Evolutionary conservation across 2,888 invertebrate genomes (phyloP).

Genomic region (Hydroisotoma schaefferi): DNA sequence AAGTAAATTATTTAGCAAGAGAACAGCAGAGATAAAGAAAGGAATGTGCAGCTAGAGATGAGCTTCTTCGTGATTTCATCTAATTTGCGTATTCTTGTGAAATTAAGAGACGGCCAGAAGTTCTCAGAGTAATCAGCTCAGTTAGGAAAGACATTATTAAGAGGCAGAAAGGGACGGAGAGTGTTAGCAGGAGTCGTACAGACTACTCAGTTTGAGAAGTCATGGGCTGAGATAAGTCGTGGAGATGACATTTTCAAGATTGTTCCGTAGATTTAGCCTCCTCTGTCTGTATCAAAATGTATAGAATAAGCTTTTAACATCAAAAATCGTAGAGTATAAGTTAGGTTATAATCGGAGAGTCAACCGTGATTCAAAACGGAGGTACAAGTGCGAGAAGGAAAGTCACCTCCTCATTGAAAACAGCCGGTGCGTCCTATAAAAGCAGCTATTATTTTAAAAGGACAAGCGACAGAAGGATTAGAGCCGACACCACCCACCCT

Average conservation of each 20-base stretch:
- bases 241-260: neutral
- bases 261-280: neutral
- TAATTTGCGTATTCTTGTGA: constrained; percentile 9
- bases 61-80: constrained; percentile 6
- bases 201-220: neutral
- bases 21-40: neutral
- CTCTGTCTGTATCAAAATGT: no score
- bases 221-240: neutral
- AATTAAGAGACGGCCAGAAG: constrained; percentile 7
- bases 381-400: neutral
- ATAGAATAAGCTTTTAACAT: no score
- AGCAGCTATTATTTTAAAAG: no score
- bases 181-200: neutral
- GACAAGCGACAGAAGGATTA: no score
- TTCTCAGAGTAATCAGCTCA: neutral
- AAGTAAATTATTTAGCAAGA: neutral
- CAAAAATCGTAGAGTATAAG: no score
- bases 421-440: constrained; percentile 29
- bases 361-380: neutral
- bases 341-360: no score
- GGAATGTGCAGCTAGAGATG: neutral
- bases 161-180: no score
- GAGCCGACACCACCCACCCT: no score
- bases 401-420: constrained; percentile 22
- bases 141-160: no score